Base-by-base conservation (phyloP, 2,113 vertebrate genomes). In the Hippocampus zosterae region DNA sequence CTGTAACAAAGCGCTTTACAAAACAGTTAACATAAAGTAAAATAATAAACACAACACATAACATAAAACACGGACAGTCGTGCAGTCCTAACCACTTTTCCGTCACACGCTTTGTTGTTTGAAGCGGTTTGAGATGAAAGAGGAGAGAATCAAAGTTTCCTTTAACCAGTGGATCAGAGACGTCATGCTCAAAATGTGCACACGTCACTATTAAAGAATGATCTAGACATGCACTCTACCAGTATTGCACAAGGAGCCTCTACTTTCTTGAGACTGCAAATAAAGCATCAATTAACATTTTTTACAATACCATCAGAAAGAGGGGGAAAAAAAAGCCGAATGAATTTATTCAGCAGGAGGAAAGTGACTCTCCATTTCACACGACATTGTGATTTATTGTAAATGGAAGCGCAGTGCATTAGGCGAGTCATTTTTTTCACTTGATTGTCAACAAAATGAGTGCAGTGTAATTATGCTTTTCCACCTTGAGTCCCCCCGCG, bases 401-500 rank as follows among this genome's bases (percentile, higher is more conserved):
- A 23, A 23, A 25, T 46, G 12, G 16, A 40, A 42, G 3, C 10
- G 11, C 42, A 13, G 7, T 44, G 12, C 42, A 42, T 9, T 64
- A 1, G 9, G n/a, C 52, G 9, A 23, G 52, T 37, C 11, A 44
- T 65, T 62, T 65, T 65, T 59, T 62, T 37, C 62, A 56, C 60
- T 71, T 74, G 48, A 69, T 50, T 65, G 3, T 75, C 56, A 37
- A 40, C 63, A 62, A 56, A 50, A 69, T 25, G n/a, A 65, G 25
- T 56, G 68, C 64, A 3, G 7, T 40, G 56, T 23, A 75, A 60
- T 42, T 33, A 8, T 40, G 18, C 37, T 1, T 5, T 18, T 5
- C 15, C 27, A 60, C 3, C 57, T 8, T 7, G 33, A 33, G 33
- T 5, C 33, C 33, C 33, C 33, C 33, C n/a, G n/a, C n/a, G 0